phyloP scores from a whole-genome alignment of 2,113 vertebrate genomes.

The Oostethus manadensis region DNA sequence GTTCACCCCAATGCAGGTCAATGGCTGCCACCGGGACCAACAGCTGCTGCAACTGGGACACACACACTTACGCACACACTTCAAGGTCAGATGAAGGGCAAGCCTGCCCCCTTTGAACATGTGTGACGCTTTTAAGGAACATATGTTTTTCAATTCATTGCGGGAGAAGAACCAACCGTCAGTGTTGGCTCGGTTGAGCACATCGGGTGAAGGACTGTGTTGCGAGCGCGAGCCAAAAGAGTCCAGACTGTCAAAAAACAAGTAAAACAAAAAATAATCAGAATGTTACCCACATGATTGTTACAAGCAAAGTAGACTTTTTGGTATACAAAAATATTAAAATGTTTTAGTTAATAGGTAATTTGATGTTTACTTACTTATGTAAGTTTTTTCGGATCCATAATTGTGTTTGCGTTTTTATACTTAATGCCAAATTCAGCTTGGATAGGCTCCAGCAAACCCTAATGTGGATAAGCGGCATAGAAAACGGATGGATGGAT shows the following conservation, averaged over 20 bases:
- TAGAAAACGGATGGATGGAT: too few relatives aligned
- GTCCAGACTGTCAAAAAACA: slow-evolving; percentile 83
- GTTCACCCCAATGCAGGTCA: slow-evolving; percentile 36
- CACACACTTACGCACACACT: slow-evolving; percentile 10
- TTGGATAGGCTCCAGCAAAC: too few relatives aligned
- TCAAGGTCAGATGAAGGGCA: not conserved
- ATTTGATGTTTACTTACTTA: too few relatives aligned
- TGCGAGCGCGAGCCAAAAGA: slow-evolving; percentile 92
- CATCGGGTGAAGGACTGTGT: slow-evolving; percentile 92
- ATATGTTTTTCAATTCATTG: not conserved
- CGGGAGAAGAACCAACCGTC: slow-evolving; percentile 77
- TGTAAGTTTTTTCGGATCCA: too few relatives aligned
- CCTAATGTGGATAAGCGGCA: too few relatives aligned
- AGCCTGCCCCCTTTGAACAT: not conserved
- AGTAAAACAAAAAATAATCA: slow-evolving; percentile 1
- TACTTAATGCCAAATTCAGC: too few relatives aligned
- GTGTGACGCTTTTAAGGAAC: not conserved
- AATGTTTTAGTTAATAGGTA: too few relatives aligned
- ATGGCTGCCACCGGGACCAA: slow-evolving; percentile 29
- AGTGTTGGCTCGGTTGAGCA: slow-evolving; percentile 83
- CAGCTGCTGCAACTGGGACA: slow-evolving; percentile 36
- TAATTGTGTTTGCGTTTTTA: too few relatives aligned
- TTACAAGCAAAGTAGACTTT: too few relatives aligned
- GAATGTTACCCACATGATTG: not conserved
- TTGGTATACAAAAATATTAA: too few relatives aligned